Base-by-base conservation (phyloP, 2,797 vertebrate genomes). In the Distichodus sexfasciatus region DNA sequence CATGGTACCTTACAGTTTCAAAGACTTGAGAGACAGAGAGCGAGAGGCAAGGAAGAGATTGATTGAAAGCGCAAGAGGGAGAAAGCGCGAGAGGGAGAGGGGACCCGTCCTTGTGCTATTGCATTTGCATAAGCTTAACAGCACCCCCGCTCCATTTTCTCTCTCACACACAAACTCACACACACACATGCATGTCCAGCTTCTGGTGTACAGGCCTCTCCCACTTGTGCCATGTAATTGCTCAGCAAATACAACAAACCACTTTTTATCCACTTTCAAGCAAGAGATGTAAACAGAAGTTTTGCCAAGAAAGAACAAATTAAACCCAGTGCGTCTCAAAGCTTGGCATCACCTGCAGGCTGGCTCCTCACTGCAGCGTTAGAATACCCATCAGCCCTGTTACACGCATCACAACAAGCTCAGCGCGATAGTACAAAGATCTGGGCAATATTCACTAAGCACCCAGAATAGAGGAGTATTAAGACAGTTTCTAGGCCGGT, bases 231-330 rank as follows among this genome's bases (percentile, higher is more conserved):
- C 70, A 77, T 76, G 81, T 91, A 91, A 92, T 89, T 91, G 87
- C 87, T 88, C 84, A 88, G 86, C 87, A 92, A 91, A 91, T 90
- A 90, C 76, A 87, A 80, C 72, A 75, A 83, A 74, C 72, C 72
- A 73, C 78, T 80, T 82, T 81, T 81, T 71, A 80, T 64, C 71
- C 64, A 63, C 75, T 83, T 75, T 80, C 69, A 71, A 35, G 70
- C n/a, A 44, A 41, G 76, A 77, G 60, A 76, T 83, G 80, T 73
- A 38, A 80, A 75, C 31, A 66, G 55, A 26, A 43, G 17, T 38
- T 24, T 47, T 71, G 77, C 74, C 62, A 82, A 73, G 69, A 70
- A 67, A 74, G 33, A 29, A 31, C 19, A 31, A 61, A 57, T 47
- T 61, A 58, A 83, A 79, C 71, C 63, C 65, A 65, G 38, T 57